Evolutionary conservation across 2,888 invertebrate genomes (phyloP).

Genomic region (Cecidostiba fungosa): DNA sequence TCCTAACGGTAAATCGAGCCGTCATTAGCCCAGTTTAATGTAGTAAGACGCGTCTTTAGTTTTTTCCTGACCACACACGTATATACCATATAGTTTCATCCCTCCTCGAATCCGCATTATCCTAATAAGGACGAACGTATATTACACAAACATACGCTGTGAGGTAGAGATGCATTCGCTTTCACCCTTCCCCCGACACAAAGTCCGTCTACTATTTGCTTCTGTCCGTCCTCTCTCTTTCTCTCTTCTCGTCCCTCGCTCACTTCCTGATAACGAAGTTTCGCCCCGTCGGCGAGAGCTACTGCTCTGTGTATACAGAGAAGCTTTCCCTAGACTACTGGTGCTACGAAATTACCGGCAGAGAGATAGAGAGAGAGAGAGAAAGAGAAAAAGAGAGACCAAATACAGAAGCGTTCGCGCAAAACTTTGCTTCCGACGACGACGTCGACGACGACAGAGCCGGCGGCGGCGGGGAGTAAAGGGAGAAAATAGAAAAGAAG

Average conservation of each 20-base stretch:
- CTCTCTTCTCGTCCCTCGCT: background rate
- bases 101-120: constrained; percentile 16
- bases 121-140: constrained; percentile 7
- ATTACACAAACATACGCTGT: no score
- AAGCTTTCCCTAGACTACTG: constrained; percentile 26
- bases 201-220: background rate
- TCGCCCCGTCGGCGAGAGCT: background rate
- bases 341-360: constrained; percentile 48
- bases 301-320: constrained; percentile 12
- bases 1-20: background rate
- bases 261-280: constrained; percentile 53
- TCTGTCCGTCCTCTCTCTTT: background rate
- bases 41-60: background rate
- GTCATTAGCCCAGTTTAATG: constrained; percentile 3
- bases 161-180: constrained; percentile 17
- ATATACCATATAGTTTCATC: background rate
- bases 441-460: constrained; percentile 27
- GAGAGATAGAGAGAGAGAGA: background rate
- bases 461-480: constrained; percentile 29
- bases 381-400: constrained; percentile 18
- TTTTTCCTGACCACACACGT: background rate
- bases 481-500: constrained; percentile 13
- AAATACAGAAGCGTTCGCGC: constrained; percentile 54
- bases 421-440: constrained; percentile 38
- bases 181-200: background rate